Percentiles rank a stretch among this genome's conserved stretches.
Conservation (phyloP, 1,140 invertebrate genomes). For the Asbolus verrucosus region DNA sequence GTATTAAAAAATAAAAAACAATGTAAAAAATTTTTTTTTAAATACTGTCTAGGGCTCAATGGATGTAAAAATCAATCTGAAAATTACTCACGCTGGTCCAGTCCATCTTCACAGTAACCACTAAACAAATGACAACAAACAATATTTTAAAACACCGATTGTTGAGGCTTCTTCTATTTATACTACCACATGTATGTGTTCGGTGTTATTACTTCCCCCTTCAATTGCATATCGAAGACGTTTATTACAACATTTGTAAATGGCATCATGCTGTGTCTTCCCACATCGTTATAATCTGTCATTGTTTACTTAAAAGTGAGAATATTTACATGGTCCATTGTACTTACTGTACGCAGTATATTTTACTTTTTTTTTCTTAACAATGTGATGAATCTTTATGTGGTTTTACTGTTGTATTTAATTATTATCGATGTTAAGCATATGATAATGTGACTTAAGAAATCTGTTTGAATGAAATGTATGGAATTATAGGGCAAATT, state of each 20-base stretch:
- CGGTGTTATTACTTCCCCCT: constrained; percentile 48
- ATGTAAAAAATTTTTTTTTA: constrained; percentile 1
- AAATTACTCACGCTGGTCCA: constrained; percentile 30
- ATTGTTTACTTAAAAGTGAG: constrained; percentile 40
- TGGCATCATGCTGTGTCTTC: constrained; percentile 51
- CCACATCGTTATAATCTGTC: constrained; percentile 46
- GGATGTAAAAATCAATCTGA: too few species aligned
- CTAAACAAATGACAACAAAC: constrained; percentile 31
- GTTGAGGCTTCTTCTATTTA: constrained; percentile 49
- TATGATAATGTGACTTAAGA: constrained; percentile 39
- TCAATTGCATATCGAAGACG: constrained; percentile 48
- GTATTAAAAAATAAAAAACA: too few species aligned
- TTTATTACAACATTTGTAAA: constrained; percentile 56
- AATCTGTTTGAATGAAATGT: background rate
- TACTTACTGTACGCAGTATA: constrained; percentile 44
- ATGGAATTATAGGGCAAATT: constrained; percentile 14
- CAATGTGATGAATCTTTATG: constrained; percentile 39
- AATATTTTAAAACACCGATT: constrained; percentile 41
- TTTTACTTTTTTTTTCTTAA: constrained; percentile 47
- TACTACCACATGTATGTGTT: constrained; percentile 47
- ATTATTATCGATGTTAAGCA: constrained; percentile 40
- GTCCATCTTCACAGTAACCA: constrained; percentile 41
- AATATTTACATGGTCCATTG: constrained; percentile 48
- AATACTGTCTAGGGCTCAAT: too few species aligned
- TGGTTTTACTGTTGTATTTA: constrained; percentile 19